Evolutionary conservation across 1,140 invertebrate species (phyloP).

Genomic region (Caenorhabditis remanei): DNA sequence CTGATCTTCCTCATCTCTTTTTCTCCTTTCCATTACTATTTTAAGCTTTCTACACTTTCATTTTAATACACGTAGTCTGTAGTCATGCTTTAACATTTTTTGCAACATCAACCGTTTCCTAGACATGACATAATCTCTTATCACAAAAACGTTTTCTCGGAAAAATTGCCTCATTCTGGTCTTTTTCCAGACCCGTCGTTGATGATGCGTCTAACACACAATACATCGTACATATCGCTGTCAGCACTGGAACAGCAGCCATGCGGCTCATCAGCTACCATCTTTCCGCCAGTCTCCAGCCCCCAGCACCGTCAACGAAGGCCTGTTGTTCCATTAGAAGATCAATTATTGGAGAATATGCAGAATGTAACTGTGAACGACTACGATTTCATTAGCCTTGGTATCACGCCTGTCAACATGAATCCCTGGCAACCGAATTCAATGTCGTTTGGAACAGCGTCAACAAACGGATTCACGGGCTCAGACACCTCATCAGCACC

Average conservation of each 20-base stretch:
- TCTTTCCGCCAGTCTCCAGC: background rate
- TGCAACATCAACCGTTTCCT: too few species aligned
- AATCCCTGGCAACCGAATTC: slow-evolving; percentile 12
- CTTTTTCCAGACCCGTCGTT: slow-evolving; percentile 35
- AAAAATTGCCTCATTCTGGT: background rate
- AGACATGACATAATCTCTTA: too few species aligned
- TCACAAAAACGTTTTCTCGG: too few species aligned
- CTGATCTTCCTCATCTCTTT: background rate
- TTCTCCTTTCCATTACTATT: too few species aligned
- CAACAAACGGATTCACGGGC: slow-evolving; percentile 33
- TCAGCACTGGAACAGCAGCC: slow-evolving; percentile 22
- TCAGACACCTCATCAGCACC: slow-evolving; percentile 43
- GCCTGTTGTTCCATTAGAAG: slow-evolving; percentile 15
- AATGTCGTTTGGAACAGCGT: background rate
- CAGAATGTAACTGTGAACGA: slow-evolving; percentile 6
- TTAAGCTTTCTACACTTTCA: too few species aligned
- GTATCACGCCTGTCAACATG: background rate
- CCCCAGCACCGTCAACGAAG: background rate
- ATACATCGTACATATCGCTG: slow-evolving; percentile 35
- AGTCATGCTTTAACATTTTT: too few species aligned
- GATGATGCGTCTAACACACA: slow-evolving; percentile 47
- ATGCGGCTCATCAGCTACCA: slow-evolving; percentile 8
- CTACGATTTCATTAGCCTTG: slow-evolving; percentile 13
- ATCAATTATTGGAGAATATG: slow-evolving; percentile 5
- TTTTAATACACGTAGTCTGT: too few species aligned